Evolutionary conservation across 2,888 invertebrate genomes (phyloP).

Genomic region (Chamaedrilus cognettii): DNA sequence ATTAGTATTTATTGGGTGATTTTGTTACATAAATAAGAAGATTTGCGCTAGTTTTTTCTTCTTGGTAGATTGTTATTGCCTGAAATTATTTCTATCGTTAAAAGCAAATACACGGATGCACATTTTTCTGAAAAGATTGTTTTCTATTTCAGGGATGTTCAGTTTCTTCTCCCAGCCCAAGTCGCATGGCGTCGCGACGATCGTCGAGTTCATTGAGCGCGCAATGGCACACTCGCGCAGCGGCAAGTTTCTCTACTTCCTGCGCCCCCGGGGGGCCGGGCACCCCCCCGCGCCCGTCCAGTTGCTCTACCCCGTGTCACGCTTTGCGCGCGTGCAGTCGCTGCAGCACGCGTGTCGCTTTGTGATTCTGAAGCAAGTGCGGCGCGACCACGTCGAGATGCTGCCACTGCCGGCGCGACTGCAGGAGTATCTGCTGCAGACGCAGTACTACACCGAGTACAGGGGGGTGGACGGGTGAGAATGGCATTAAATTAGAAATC

Average conservation of each 20-base stretch:
- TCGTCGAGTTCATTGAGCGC: conserved; percentile 74
- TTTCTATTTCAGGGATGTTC: conserved; percentile 74
- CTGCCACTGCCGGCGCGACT: conserved; percentile 68
- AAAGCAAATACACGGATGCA: no score
- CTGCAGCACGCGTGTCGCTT: conserved; percentile 72
- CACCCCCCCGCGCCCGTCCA: conserved; percentile 69
- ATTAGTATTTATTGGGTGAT: no score
- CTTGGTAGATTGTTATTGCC: not conserved
- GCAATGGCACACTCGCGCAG: conserved; percentile 72
- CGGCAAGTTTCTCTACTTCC: conserved; percentile 75
- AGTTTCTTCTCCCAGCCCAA: conserved; percentile 60
- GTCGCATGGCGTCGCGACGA: conserved; percentile 60
- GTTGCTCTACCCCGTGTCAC: conserved; percentile 73
- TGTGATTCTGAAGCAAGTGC: conserved; percentile 69
- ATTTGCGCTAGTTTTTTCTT: no score
- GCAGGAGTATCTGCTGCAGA: conserved; percentile 53
- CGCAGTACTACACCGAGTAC: conserved; percentile 39
- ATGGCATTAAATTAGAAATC: no score
- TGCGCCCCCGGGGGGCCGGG: conserved; percentile 67
- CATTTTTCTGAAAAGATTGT: no score
- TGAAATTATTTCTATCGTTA: no score
- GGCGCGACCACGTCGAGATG: conserved; percentile 70
- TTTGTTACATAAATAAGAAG: not conserved
- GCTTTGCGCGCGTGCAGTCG: conserved; percentile 70
- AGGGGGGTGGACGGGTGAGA: not conserved